Evolutionary conservation across 2,113 vertebrate genomes (phyloP), one percentile per base, ranked within the genome.

Genomic region (Oncorhynchus masou): DNA sequence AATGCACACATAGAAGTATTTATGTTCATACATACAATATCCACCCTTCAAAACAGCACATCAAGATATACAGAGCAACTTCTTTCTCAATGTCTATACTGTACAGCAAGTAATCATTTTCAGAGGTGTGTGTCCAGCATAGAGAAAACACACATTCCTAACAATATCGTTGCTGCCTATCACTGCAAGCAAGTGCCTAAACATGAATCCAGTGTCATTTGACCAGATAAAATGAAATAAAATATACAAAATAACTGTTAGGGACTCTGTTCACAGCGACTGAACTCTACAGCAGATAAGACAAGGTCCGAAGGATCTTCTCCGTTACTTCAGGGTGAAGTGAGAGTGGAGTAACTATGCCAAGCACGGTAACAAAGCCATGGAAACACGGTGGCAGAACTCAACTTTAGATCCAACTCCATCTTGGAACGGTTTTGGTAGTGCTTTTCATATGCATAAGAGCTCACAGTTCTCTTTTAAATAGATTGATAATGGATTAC

Each of bases 401-500:
- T 87, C 71, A 74, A 5, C 31, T 64, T 76, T 76, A 25, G 79
- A 54, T 81, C 39, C 71, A 74, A 82, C 64, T 85, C 64, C 1
- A 74, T 68, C 65, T 83, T 80, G 57, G 75, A 81, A 73, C 80
- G 83, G 83, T 86, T 86, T 85, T 87, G 83, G 83, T 88, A 82
- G 76, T 54, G 71, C 67, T 74, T 78, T 89, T 68, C 81, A 45
- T 45, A 74, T 76, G 76, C 74, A 85, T 69, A 76, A 86, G 31
- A 77, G 78, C 84, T 91, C 90, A 91, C 90, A 90, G 89, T 92
- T 88, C 86, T 89, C 86, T 85, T 85, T 85, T 87, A 76, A 83
- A 76, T 83, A 83, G 83, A 89, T 80, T 71, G 73, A 75, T 81
- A 79, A 78, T 76, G 82, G 31, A 60, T 34, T 31, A 79, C 19